Base-by-base conservation (phyloP, 2,113 vertebrate genomes). In the Ailurus styani region DNA sequence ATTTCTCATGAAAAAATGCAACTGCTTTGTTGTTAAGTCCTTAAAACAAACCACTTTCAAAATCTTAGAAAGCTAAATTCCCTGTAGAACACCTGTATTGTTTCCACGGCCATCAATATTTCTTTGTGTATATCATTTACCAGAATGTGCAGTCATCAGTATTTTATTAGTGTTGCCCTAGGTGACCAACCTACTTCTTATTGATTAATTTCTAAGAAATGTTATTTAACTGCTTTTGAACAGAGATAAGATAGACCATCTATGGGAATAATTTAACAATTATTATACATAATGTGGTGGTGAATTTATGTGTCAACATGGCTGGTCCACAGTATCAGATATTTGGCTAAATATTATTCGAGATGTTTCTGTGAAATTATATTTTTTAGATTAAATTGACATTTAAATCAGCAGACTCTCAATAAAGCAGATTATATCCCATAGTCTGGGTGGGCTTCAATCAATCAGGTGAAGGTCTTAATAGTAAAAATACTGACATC, bases 21-120 rank as follows among this genome's bases (percentile, higher is more conserved):
- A 96, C 90, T 87, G 40, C 40, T 96, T n/a, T 97, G 13, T 96
- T 98, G 78, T 93, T 60, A 97, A 98, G 91, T 54, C 96, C 75
- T 85, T 17, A 68, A 96, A 97, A 95, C 27, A 90, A 57, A 97
- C 27, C 7, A 70, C 17, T 97, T 98, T 84, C 23, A 27, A 92
- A 91, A 95, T 91, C 90, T 92, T 75, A 90, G 21, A 82, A 68
- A 11, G 9, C 40, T 93, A 95, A 64, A 88, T 97, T 83, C 2
- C 23, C 7, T 75, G 13, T 95, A 95, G 52, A 96, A 73, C 90
- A 60, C 18, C 84, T 70, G 37, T 87, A n/a, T 96, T 98, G 27
- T 90, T 96, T 95, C 88, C 95, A 96, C 55, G 87, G 1, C 11
- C 15, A 97, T 93, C 91, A 82, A 92, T 96, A 90, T 42, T 95